These are phyloP conservation scores for Hipparchia semele DNA, from an alignment of 2,888 invertebrate genomes.

Conservation along the genomic window DNA sequence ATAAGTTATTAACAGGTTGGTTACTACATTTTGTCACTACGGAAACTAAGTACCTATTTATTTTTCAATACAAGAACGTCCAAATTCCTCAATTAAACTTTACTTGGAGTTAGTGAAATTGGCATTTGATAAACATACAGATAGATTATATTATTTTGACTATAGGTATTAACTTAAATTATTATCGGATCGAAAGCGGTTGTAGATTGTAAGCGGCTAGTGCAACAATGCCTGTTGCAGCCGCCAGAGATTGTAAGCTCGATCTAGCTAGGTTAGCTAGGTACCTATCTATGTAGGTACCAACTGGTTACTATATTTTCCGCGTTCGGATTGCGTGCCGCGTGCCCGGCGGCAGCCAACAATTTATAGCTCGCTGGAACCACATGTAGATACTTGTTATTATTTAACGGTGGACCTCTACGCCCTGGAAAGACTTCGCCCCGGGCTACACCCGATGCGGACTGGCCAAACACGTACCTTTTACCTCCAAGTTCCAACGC, in stretches of 20 bases:
- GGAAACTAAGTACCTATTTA: no score
- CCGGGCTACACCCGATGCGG: conserved; percentile 65
- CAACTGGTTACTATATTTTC: conserved; percentile 61
- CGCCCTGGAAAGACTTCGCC: conserved; percentile 61
- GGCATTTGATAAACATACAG: background rate
- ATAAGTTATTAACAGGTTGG: no score
- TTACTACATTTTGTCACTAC: no score
- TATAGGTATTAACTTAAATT: conserved; percentile 31
- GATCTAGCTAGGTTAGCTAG: conserved; percentile 53
- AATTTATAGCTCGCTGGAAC: conserved; percentile 76
- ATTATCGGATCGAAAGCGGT: conserved; percentile 40
- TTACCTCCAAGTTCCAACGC: background rate
- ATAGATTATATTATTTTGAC: conserved; percentile 1
- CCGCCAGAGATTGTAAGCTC: conserved; percentile 55
- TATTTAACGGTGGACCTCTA: conserved; percentile 70
- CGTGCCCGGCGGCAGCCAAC: conserved; percentile 77
- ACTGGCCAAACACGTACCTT: conserved; percentile 53
- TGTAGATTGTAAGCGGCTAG: conserved; percentile 40
- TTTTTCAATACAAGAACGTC: no score
- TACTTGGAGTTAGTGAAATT: background rate
- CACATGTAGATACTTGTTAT: conserved; percentile 67
- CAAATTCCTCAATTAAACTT: no score
- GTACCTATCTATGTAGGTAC: conserved; percentile 34
- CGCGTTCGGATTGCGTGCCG: conserved; percentile 81
- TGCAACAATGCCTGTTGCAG: conserved; percentile 60